Percentiles rank a stretch among this genome's conserved stretches.
Evolutionary conservation across 2,797 vertebrate species (phyloP).

Genomic region (Typhlichthys eigenmanni): DNA sequence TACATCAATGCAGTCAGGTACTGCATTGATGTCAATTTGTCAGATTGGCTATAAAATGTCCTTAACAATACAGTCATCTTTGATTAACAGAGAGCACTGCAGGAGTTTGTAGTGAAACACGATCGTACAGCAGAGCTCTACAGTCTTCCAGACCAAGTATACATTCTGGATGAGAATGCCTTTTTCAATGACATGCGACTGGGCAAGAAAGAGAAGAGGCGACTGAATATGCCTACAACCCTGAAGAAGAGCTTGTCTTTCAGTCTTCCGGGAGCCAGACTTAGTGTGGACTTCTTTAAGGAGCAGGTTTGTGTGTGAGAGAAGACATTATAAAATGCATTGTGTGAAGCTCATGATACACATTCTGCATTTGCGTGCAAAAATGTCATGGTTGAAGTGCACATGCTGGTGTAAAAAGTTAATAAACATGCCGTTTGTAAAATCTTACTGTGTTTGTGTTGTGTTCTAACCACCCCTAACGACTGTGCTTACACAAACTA

Average conservation of each 20-base stretch:
- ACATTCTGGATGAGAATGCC: conserved; percentile 77
- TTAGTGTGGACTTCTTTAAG: conserved; percentile 81
- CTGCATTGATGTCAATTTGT: too few relatives aligned
- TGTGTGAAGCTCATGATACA: conserved; percentile 6
- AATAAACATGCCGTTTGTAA: background rate
- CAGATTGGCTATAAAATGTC: background rate
- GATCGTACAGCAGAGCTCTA: conserved; percentile 70
- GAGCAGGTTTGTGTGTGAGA: conserved; percentile 68
- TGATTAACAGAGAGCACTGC: conserved; percentile 69
- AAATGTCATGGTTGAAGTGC: background rate
- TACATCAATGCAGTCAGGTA: too few relatives aligned
- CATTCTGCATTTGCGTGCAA: too few relatives aligned
- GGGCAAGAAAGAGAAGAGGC: conserved; percentile 72
- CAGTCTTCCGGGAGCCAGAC: conserved; percentile 76
- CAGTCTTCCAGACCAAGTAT: conserved; percentile 71
- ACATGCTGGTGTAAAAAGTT: background rate
- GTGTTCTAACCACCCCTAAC: background rate
- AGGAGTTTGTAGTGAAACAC: conserved; percentile 69
- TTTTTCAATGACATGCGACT: conserved; percentile 81
- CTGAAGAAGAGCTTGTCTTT: conserved; percentile 73
- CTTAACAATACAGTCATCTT: conserved; percentile 1
- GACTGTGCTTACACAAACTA: background rate
- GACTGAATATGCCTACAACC: conserved; percentile 59
- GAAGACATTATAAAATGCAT: background rate
- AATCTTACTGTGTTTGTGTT: conserved; percentile 5